phyloP scores from a whole-genome alignment of 2,888 invertebrate species.

The Holacanthella duospinosa region DNA sequence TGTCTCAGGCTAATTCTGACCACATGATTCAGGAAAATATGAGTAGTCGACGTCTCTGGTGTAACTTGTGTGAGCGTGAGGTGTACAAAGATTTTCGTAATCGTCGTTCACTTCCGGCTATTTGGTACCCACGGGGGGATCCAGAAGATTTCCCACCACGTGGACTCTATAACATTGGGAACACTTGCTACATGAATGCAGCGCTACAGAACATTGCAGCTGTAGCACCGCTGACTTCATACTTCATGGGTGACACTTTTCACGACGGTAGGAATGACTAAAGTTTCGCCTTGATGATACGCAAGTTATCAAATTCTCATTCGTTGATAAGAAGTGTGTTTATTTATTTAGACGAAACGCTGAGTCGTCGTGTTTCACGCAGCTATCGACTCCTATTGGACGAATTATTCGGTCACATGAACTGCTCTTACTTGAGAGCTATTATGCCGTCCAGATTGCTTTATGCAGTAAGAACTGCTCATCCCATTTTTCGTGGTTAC shows the following conservation, averaged over 20 bases:
- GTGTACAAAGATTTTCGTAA: conserved; percentile 48
- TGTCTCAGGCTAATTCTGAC: conserved; percentile 49
- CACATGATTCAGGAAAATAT: conserved; percentile 79
- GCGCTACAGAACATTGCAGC: conserved; percentile 91
- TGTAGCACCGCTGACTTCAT: conserved; percentile 77
- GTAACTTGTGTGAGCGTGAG: conserved; percentile 73
- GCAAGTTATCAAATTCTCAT: neutral
- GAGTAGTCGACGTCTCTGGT: conserved; percentile 75
- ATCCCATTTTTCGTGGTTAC: conserved; percentile 91
- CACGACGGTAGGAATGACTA: neutral
- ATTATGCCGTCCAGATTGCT: conserved; percentile 77
- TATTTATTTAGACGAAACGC: neutral
- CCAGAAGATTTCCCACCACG: conserved; percentile 48
- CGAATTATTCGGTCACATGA: conserved; percentile 82
- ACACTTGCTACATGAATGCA: conserved; percentile 98
- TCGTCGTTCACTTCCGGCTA: conserved; percentile 37
- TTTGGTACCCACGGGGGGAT: conserved; percentile 28
- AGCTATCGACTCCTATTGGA: conserved; percentile 75
- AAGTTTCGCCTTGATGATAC: no score
- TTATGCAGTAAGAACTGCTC: conserved; percentile 71
- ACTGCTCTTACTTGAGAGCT: conserved; percentile 46
- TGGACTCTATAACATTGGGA: conserved; percentile 90
- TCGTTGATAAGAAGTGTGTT: neutral
- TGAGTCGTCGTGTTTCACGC: conserved; percentile 41
- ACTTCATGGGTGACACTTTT: conserved; percentile 49